Evolutionary conservation across 2,888 invertebrate species (phyloP).

Genomic region (Peribatodes rhomboidaria): DNA sequence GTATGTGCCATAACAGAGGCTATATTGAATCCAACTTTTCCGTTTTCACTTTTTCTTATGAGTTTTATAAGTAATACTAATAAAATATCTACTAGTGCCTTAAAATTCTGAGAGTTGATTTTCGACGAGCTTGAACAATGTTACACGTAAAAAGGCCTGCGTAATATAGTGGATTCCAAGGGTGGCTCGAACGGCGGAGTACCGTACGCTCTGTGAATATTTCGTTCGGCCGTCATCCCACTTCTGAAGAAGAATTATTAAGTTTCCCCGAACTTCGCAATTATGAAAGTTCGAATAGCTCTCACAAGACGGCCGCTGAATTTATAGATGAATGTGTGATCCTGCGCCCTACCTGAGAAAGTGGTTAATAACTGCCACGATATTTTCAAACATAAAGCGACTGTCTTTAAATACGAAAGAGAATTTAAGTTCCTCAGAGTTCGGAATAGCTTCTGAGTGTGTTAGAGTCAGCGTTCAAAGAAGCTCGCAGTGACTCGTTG

Average conservation of each 20-base stretch:
- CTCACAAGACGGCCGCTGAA: conserved; percentile 84
- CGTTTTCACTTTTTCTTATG: conserved; percentile 55
- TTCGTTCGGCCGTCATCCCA: conserved; percentile 83
- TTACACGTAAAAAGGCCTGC: conserved; percentile 72
- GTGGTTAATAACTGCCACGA: conserved; percentile 51
- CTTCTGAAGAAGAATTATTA: conserved; percentile 87
- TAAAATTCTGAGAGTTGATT: conserved; percentile 63
- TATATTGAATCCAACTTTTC: conserved; percentile 58
- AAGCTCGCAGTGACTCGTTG: conserved; percentile 43
- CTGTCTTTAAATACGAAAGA: conserved; percentile 33
- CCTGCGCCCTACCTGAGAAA: conserved; percentile 64
- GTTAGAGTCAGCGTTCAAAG: conserved; percentile 38
- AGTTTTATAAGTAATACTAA: conserved; percentile 60
- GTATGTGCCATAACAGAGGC: conserved; percentile 39
- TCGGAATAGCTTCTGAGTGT: conserved; percentile 34
- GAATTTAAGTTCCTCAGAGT: conserved; percentile 32
- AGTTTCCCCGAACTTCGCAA: conserved; percentile 85
- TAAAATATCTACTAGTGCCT: conserved; percentile 62
- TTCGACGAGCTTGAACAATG: conserved; percentile 66
- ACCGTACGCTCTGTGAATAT: conserved; percentile 82
- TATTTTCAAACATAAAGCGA: conserved; percentile 55
- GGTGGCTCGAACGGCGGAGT: conserved; percentile 66
- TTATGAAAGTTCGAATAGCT: conserved; percentile 87
- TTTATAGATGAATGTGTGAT: conserved; percentile 85
- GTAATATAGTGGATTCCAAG: conserved; percentile 71